Evolutionary conservation across 2,888 invertebrate species (phyloP).

Genomic region (Dynastes hyllus): DNA sequence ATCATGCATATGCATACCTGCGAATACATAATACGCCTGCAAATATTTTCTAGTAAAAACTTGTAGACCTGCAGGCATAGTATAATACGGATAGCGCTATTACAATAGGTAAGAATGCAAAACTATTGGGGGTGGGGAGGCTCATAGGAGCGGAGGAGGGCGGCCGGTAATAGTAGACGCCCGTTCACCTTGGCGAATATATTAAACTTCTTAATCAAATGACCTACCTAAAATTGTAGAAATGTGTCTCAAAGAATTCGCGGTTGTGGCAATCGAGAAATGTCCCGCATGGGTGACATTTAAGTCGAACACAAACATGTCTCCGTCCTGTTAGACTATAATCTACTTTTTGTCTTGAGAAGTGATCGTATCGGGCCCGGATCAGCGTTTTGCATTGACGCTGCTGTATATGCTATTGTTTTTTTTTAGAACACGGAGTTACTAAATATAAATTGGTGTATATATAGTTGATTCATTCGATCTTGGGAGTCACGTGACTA

Average conservation of each 20-base stretch:
- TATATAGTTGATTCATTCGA: too few relatives aligned
- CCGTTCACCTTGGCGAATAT: slow-evolving; percentile 43
- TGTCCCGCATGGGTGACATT: not conserved
- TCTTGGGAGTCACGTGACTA: too few relatives aligned
- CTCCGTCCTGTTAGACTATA: not conserved
- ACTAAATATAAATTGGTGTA: too few relatives aligned
- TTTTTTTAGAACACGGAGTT: too few relatives aligned
- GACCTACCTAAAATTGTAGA: slow-evolving; percentile 42
- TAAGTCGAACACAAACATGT: not conserved
- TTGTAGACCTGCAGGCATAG: not conserved
- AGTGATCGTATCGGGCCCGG: too few relatives aligned
- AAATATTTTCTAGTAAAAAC: slow-evolving; percentile 13
- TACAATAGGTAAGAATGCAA: slow-evolving; percentile 3
- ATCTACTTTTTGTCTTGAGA: not conserved
- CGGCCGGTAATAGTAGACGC: slow-evolving; percentile 41
- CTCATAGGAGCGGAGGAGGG: not conserved
- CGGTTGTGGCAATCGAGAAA: not conserved
- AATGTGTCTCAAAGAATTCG: slow-evolving; percentile 33
- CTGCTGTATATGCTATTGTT: too few relatives aligned
- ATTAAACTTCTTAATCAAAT: slow-evolving; percentile 40
- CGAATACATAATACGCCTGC: not conserved
- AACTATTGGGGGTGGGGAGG: slow-evolving; percentile 26
- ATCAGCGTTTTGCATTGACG: too few relatives aligned
- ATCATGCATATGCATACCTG: slow-evolving; percentile 8
- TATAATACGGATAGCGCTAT: not conserved